Percentiles rank a stretch among this genome's conserved stretches.
Conservation (phyloP, 2,113 vertebrate species). For the Pedionomus torquatus region DNA sequence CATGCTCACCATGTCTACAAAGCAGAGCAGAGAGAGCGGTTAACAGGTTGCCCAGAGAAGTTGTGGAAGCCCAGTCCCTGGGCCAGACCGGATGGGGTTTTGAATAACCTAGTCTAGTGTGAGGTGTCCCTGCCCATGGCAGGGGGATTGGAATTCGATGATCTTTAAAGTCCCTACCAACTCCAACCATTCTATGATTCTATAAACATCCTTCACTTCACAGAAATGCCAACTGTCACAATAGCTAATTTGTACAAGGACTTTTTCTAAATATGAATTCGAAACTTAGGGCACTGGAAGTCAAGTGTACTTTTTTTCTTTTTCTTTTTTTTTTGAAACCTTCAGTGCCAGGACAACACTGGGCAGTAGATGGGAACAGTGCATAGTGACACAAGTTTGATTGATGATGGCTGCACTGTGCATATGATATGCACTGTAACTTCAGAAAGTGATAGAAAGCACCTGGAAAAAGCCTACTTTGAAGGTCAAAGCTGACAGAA, state of each 20-base stretch:
- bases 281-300: not conserved
- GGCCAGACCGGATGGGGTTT: too few species aligned
- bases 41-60: too few species aligned
- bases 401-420: not conserved
- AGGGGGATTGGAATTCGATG: too few species aligned
- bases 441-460: conserved; percentile 26
- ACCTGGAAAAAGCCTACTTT: not conserved
- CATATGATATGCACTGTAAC: not conserved
- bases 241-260: not conserved
- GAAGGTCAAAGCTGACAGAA: conserved; percentile 59
- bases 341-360: not conserved
- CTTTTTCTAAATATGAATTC: not conserved
- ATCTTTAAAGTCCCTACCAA: too few species aligned
- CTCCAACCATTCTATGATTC: too few species aligned
- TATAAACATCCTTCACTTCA: not conserved
- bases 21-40: not conserved
- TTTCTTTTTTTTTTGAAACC: not conserved
- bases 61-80: too few species aligned
- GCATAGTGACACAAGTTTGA: not conserved
- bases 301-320: not conserved
- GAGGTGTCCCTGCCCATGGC: too few species aligned
- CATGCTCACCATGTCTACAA: not conserved
- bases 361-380: not conserved
- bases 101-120: too few species aligned
- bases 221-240: not conserved